phyloP scores from a whole-genome alignment of 2,888 invertebrate species.

The Loripinus fragilis region DNA sequence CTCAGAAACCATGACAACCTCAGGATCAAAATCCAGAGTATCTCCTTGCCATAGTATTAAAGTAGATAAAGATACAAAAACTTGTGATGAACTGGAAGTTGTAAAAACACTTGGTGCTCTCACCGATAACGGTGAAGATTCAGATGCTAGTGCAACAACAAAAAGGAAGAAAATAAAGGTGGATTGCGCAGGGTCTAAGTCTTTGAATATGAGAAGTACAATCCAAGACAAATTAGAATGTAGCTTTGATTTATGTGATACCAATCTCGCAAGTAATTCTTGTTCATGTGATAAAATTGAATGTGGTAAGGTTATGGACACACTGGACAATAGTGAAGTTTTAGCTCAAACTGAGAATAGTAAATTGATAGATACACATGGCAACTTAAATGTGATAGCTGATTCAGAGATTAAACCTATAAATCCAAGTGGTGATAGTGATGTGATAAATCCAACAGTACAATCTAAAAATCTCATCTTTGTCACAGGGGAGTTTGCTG shows the following conservation, averaged over 20 bases:
- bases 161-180: slow-evolving; percentile 6
- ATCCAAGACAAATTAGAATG: background rate
- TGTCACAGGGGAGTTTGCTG: slow-evolving; percentile 75
- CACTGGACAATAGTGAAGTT: too few species aligned
- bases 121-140: background rate
- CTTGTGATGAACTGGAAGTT: background rate
- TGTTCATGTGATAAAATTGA: background rate
- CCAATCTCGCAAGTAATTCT: background rate
- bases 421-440: too few species aligned
- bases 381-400: too few species aligned
- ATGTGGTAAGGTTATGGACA: too few species aligned
- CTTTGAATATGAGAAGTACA: background rate
- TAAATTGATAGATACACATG: background rate
- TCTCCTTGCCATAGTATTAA: background rate
- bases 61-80: background rate
- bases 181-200: background rate
- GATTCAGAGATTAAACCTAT: background rate
- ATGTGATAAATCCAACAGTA: background rate
- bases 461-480: slow-evolving; percentile 64
- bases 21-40: background rate
- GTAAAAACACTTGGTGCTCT: background rate
- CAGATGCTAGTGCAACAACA: background rate
- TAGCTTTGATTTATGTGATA: background rate
- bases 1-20: background rate
- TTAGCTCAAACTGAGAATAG: background rate